Conservation (phyloP, 2,888 invertebrate genomes). For the Clitarchus hookeri region DNA sequence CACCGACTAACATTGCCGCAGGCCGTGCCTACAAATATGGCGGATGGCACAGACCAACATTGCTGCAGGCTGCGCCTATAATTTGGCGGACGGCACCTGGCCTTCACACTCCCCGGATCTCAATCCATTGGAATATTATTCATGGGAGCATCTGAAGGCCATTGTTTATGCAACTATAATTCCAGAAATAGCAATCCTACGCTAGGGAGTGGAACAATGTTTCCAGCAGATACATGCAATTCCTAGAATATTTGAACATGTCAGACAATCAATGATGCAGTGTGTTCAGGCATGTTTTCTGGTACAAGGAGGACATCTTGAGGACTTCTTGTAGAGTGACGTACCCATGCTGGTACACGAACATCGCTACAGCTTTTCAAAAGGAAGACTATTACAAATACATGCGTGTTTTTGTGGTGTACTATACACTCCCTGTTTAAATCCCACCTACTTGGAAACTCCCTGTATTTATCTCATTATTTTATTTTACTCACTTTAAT, state of each 20-base stretch:
- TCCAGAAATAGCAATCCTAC: constrained; percentile 21
- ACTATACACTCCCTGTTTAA: too few species aligned
- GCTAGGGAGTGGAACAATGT: constrained; percentile 15
- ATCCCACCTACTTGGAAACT: too few species aligned
- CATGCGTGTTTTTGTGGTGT: too few species aligned
- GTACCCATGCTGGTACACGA: not conserved
- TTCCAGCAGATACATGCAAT: constrained; percentile 6
- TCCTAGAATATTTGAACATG: not conserved
- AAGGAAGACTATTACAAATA: too few species aligned
- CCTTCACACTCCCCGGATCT: not conserved
- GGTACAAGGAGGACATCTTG: not conserved
- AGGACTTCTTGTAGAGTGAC: constrained; percentile 10
- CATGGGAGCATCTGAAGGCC: not conserved
- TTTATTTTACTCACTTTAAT: too few species aligned
- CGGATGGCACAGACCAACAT: too few species aligned
- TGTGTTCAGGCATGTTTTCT: not conserved
- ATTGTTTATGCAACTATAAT: constrained; percentile 24
- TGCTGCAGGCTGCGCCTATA: too few species aligned
- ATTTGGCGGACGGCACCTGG: too few species aligned
- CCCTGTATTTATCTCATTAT: too few species aligned
- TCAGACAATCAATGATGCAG: not conserved
- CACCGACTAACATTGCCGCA: too few species aligned
- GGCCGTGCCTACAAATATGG: too few species aligned
- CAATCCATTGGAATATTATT: constrained; percentile 5
- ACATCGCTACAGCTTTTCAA: not conserved